A percentile compares a stretch with the other conserved stretches of the same genome.
Conservation (phyloP, 2,797 vertebrate species). For the Onychomys arenicola region DNA sequence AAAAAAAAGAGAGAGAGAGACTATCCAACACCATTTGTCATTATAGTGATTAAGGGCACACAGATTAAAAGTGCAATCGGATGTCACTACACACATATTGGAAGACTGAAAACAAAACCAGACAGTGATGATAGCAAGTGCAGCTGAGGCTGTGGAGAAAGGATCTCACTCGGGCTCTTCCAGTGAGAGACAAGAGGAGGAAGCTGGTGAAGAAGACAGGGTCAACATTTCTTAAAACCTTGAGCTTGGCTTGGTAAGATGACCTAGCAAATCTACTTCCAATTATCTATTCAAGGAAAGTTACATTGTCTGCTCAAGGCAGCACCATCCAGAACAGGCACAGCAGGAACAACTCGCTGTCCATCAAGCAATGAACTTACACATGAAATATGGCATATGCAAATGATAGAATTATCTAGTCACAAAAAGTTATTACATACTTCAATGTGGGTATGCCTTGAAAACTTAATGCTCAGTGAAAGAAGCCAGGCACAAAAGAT, state of each 20-base stretch:
- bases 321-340: neutral
- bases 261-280: neutral
- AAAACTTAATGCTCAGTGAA: neutral
- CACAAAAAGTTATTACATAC: neutral
- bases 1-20: too few relatives aligned
- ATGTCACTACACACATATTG: neutral
- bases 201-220: neutral
- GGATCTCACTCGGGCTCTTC: neutral
- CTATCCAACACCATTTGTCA: neutral
- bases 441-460: neutral
- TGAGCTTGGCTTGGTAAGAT: neutral
- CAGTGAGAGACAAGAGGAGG: neutral
- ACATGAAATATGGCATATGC: neutral
- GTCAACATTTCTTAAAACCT: neutral
- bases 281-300: neutral
- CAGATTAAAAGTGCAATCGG: slow-evolving; percentile 3
- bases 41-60: neutral
- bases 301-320: neutral
- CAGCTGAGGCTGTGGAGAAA: neutral
- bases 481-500: neutral
- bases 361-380: neutral
- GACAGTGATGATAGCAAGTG: neutral
- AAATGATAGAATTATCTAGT: neutral
- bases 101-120: neutral
- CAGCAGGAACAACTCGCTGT: neutral